A percentile compares a stretch with the other conserved stretches of the same genome.
Evolutionary conservation across 2,113 vertebrate species (phyloP).

Genomic region (Panthera leo): DNA sequence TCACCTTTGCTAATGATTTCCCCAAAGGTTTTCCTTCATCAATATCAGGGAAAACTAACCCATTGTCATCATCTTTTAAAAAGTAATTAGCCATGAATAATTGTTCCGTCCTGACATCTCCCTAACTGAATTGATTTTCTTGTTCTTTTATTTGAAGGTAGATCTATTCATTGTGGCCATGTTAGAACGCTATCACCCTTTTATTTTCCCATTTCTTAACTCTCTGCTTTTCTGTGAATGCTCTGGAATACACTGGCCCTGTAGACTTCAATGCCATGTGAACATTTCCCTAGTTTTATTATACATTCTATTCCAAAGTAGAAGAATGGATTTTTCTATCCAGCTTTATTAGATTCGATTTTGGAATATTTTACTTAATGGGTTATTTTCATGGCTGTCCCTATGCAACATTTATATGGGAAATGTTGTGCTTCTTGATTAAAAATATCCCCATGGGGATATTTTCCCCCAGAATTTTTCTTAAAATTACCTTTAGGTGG

Average conservation of each 20-base stretch:
- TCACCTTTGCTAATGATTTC: conserved; percentile 89
- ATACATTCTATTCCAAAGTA: conserved; percentile 80
- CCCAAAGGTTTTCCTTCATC: conserved; percentile 86
- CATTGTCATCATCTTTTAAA: conserved; percentile 86
- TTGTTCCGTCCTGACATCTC: conserved; percentile 84
- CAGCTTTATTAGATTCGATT: conserved; percentile 84
- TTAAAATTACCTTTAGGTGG: conserved; percentile 43
- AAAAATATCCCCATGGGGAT: conserved; percentile 43
- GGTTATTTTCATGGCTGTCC: conserved; percentile 78
- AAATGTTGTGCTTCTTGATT: conserved; percentile 70
- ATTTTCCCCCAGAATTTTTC: conserved; percentile 41
- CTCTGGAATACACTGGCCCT: conserved; percentile 76
- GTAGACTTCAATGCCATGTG: conserved; percentile 78
- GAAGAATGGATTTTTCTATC: conserved; percentile 83
- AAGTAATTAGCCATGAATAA: conserved; percentile 89
- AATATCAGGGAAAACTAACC: conserved; percentile 86
- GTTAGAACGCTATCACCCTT: conserved; percentile 77
- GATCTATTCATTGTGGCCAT: conserved; percentile 84
- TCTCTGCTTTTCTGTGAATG: conserved; percentile 75
- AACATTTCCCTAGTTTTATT: conserved; percentile 79
- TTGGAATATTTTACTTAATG: conserved; percentile 82
- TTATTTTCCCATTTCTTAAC: conserved; percentile 80
- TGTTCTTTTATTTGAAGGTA: conserved; percentile 80
- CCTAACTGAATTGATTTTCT: conserved; percentile 86
- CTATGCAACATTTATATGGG: conserved; percentile 72